Conservation (phyloP, 2,797 vertebrate genomes). For the Sebastolobus altivelis region DNA sequence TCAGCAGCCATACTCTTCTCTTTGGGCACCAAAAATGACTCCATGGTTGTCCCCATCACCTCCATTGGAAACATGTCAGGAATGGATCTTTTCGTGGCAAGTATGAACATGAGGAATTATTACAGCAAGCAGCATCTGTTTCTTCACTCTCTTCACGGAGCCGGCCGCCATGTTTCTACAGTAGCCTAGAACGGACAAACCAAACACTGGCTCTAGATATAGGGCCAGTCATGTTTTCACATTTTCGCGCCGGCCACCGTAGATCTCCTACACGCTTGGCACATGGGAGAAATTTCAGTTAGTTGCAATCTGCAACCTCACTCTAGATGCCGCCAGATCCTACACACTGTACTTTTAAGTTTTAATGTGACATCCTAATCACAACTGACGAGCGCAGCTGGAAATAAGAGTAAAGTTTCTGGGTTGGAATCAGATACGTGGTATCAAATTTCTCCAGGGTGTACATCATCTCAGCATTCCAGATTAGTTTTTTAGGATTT, state of each 20-base stretch:
- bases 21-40: conserved; percentile 55
- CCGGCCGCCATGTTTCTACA: no score
- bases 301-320: no score
- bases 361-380: neutral
- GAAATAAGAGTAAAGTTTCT: neutral
- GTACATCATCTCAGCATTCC: neutral
- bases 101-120: neutral
- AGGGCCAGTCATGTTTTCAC: no score
- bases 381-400: neutral
- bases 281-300: no score
- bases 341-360: neutral
- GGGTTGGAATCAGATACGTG: neutral
- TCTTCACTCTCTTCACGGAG: no score
- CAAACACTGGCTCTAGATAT: no score
- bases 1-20: conserved; percentile 69
- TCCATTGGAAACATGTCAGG: neutral
- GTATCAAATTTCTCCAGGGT: conserved; percentile 10
- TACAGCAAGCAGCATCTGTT: neutral
- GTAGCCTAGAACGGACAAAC: no score
- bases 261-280: no score
- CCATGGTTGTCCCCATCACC: neutral
- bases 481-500: conserved; percentile 14
- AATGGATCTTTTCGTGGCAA: neutral
- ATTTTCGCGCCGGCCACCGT: no score
- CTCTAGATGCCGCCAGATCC: no score